Percentiles rank a stretch among this genome's conserved stretches.
Conservation (phyloP, 2,888 invertebrate genomes). For the Yponomeuta evonymella region DNA sequence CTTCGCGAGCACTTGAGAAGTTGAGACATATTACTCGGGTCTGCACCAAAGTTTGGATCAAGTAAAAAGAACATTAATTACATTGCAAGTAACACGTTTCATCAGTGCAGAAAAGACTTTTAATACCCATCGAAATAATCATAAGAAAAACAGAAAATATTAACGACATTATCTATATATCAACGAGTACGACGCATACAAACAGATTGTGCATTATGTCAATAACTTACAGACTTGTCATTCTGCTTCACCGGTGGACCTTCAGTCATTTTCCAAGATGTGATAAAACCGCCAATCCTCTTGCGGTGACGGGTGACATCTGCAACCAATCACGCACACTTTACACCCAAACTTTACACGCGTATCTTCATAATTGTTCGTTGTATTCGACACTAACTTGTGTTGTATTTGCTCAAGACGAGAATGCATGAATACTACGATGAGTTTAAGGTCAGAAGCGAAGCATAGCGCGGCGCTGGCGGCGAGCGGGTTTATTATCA, state of each 20-base stretch:
- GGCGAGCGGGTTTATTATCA: conserved; percentile 8
- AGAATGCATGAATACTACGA: background rate
- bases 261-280: conserved; percentile 74
- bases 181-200: no score
- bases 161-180: no score
- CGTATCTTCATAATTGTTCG: background rate
- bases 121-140: no score
- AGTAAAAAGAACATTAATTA: no score
- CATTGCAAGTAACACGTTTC: no score
- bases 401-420: background rate
- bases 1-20: background rate
- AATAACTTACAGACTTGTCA: conserved; percentile 67
- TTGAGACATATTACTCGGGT: no score
- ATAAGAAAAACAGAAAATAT: no score
- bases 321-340: background rate
- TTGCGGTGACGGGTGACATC: conserved; percentile 68
- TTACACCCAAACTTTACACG: background rate
- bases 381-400: background rate
- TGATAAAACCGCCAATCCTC: conserved; percentile 70
- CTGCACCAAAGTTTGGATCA: no score
- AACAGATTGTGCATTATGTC: background rate
- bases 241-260: conserved; percentile 48
- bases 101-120: no score
- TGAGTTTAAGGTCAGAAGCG: background rate
- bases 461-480: background rate